These are phyloP conservation scores for Cetoscarus ocellatus DNA, from an alignment of 2,797 vertebrate genomes.

Conservation along the genomic window DNA sequence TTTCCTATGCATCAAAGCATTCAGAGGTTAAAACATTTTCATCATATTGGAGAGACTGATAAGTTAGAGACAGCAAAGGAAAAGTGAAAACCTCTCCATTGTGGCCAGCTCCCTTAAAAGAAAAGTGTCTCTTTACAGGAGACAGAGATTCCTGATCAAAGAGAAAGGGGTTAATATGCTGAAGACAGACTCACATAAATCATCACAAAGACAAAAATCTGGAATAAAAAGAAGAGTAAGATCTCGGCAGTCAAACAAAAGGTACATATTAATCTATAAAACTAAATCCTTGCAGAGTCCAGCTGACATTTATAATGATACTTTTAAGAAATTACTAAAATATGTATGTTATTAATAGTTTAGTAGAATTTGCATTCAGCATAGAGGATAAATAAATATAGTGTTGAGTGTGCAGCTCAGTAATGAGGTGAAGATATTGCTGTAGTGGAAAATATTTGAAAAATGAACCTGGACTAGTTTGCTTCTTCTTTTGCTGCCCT, in stretches of 20 bases:
- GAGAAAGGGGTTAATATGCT: constrained; percentile 59
- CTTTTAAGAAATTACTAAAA: constrained; percentile 65
- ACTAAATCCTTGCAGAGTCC: constrained; percentile 63
- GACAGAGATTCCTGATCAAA: constrained; percentile 62
- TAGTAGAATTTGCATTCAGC: constrained; percentile 76
- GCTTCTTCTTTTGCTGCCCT: constrained; percentile 88
- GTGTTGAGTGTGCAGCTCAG: constrained; percentile 70
- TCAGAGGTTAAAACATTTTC: constrained; percentile 96
- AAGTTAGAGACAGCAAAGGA: constrained; percentile 89
- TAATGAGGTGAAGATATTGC: constrained; percentile 79
- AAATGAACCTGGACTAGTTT: constrained; percentile 87
- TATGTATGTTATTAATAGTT: constrained; percentile 75
- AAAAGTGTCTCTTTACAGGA: constrained; percentile 70
- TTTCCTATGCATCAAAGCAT: constrained; percentile 92
- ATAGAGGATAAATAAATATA: constrained; percentile 78
- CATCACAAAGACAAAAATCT: constrained; percentile 49
- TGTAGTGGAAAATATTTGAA: constrained; percentile 82
- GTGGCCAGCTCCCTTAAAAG: constrained; percentile 72
- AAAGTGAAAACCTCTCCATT: constrained; percentile 84
- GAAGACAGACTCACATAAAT: constrained; percentile 65
- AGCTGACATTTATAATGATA: constrained; percentile 67
- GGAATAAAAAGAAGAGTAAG: constrained; percentile 57
- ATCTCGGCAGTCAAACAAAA: constrained; percentile 48
- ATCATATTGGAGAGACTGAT: constrained; percentile 93
- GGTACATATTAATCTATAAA: constrained; percentile 76